Evolutionary conservation across 1,140 invertebrate genomes (phyloP).

Genomic region (Manduca sexta): DNA sequence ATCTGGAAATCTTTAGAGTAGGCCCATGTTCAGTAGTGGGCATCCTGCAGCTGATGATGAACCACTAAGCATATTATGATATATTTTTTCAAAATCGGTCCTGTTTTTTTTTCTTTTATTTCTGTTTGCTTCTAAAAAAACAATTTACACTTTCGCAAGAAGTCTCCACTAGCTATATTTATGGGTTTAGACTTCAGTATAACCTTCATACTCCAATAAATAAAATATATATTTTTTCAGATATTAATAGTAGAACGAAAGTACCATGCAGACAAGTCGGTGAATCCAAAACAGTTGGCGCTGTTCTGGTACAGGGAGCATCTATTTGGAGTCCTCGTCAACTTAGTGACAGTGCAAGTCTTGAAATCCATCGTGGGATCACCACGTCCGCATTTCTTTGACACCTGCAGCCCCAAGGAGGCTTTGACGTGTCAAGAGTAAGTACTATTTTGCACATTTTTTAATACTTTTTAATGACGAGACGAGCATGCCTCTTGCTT

Average conservation of each 20-base stretch:
- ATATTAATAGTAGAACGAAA: conserved; percentile 48
- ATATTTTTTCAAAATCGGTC: too few species aligned
- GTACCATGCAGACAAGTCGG: conserved; percentile 23
- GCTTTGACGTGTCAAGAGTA: conserved; percentile 74
- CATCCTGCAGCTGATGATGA: too few species aligned
- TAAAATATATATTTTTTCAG: conserved; percentile 28
- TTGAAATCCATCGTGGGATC: conserved; percentile 78
- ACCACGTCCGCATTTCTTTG: conserved; percentile 82
- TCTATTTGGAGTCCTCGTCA: conserved; percentile 68
- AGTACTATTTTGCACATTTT: conserved; percentile 15
- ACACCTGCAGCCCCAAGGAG: conserved; percentile 78
- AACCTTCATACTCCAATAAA: too few species aligned
- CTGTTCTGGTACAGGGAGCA: conserved; percentile 76
- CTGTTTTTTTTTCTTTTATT: too few species aligned
- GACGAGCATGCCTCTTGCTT: not conserved
- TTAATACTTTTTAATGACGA: not conserved
- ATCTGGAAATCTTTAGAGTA: too few species aligned
- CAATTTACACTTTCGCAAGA: too few species aligned
- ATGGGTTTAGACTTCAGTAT: too few species aligned
- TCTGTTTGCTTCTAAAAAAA: too few species aligned
- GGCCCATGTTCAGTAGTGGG: too few species aligned
- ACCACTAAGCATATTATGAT: too few species aligned
- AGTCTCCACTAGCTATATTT: too few species aligned
- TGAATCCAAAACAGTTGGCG: conserved; percentile 26
- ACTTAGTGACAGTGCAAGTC: conserved; percentile 73